Percentiles rank a stretch among this genome's conserved stretches.
These are phyloP conservation scores for Porites evermanni DNA, from an alignment of 92 coral and sea anemone species.

Conservation along the genomic window DNA sequence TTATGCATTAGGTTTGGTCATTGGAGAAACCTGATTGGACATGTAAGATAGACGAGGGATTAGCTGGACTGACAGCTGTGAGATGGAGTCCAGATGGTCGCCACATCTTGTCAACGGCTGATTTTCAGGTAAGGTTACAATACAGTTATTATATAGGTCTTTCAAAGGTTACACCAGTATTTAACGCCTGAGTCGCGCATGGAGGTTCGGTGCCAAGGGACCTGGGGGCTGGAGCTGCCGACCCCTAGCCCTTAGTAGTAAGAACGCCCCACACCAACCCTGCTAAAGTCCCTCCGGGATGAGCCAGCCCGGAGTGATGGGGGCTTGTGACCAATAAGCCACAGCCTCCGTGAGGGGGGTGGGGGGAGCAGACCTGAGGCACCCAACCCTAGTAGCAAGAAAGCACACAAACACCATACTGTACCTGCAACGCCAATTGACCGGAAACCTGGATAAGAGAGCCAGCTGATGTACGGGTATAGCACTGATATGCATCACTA, in stretches of 20 bases:
- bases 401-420: too few relatives aligned
- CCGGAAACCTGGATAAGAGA: too few relatives aligned
- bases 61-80: slow-evolving; percentile 88
- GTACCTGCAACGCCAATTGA: too few relatives aligned
- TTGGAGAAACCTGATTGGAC: slow-evolving; percentile 97
- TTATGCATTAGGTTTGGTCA: slow-evolving; percentile 88
- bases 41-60: slow-evolving; percentile 96
- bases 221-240: too few relatives aligned
- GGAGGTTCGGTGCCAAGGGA: too few relatives aligned
- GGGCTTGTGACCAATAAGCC: background rate
- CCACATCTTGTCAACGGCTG: slow-evolving; percentile 93
- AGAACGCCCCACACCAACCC: too few relatives aligned
- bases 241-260: too few relatives aligned
- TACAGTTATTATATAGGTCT: background rate
- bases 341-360: background rate
- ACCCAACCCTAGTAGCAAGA: background rate
- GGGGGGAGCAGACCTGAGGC: background rate
- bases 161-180: too few relatives aligned
- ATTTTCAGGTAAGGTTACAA: slow-evolving; percentile 81
- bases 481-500: background rate
- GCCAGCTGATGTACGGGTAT: too few relatives aligned
- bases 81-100: slow-evolving; percentile 99
- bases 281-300: too few relatives aligned
- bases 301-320: too few relatives aligned
- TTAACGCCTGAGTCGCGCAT: too few relatives aligned